Evolutionary conservation across 2,113 vertebrate species (phyloP).

Genomic region (Mus pahari): DNA sequence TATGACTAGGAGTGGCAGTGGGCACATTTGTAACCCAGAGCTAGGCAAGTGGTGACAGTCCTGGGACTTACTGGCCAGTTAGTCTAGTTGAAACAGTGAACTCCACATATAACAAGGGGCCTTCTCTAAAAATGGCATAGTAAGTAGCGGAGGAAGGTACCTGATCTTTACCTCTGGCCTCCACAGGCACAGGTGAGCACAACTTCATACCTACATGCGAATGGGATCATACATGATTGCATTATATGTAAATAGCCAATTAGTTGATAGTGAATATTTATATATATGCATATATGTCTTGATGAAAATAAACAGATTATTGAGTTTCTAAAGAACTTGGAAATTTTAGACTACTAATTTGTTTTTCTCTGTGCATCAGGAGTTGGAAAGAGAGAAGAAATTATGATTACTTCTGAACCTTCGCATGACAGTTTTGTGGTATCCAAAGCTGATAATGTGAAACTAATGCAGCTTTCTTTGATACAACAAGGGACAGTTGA

Average conservation of each 20-base stretch:
- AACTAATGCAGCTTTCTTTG: constrained; percentile 77
- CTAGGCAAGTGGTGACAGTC: neutral
- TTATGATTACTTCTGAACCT: constrained; percentile 78
- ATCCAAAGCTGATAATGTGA: constrained; percentile 81
- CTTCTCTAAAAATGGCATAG: neutral
- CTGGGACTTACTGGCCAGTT: neutral
- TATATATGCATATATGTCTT: neutral
- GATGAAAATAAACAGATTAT: constrained; percentile 12
- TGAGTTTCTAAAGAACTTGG: constrained; percentile 46
- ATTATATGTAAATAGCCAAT: neutral
- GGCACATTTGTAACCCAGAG: neutral
- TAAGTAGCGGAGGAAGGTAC: neutral
- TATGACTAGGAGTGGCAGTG: neutral
- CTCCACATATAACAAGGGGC: neutral
- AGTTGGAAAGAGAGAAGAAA: constrained; percentile 82
- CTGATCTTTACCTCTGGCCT: neutral
- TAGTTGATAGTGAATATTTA: neutral
- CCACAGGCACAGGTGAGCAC: neutral
- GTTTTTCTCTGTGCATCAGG: constrained; percentile 71
- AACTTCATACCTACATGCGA: neutral
- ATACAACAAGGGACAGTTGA: constrained; percentile 81
- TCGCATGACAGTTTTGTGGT: constrained; percentile 81
- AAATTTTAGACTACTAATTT: constrained; percentile 38
- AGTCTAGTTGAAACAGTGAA: neutral
- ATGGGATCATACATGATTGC: neutral